These are phyloP conservation scores for Cryptops parisi DNA, from an alignment of 2,888 invertebrate genomes.

Conservation along the genomic window DNA sequence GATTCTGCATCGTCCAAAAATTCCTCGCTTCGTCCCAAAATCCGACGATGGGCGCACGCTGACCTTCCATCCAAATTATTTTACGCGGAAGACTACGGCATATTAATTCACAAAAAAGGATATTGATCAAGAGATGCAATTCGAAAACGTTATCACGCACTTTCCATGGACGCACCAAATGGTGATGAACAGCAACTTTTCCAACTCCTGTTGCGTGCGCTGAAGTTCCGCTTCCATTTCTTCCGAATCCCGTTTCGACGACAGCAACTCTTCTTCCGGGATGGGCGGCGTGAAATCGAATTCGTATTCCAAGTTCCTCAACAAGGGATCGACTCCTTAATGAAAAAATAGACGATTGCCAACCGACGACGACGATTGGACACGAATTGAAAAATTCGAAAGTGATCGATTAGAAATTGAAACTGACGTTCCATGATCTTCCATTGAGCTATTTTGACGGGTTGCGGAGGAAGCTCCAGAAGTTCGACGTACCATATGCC, in stretches of 20 bases:
- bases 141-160: background rate
- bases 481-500: conserved; percentile 60
- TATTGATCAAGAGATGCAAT: too few species aligned
- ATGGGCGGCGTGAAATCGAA: background rate
- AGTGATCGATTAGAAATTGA: too few species aligned
- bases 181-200: background rate
- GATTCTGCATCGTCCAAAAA: conserved; percentile 3
- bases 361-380: too few species aligned
- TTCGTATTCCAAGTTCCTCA: too few species aligned
- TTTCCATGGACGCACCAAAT: background rate
- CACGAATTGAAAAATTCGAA: too few species aligned
- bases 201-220: background rate
- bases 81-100: background rate
- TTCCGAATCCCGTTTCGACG: background rate
- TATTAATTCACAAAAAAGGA: background rate
- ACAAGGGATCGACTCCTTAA: too few species aligned
- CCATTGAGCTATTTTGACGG: conserved; percentile 26
- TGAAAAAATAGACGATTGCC: too few species aligned
- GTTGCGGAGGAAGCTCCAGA: conserved; percentile 61
- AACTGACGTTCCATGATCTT: too few species aligned
- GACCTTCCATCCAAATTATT: conserved; percentile 8
- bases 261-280: background rate
- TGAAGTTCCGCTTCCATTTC: background rate
- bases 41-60: background rate
- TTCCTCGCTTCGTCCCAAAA: background rate